Base-by-base conservation (phyloP, 2,797 vertebrate species). In the Halcyon chelicuti region DNA sequence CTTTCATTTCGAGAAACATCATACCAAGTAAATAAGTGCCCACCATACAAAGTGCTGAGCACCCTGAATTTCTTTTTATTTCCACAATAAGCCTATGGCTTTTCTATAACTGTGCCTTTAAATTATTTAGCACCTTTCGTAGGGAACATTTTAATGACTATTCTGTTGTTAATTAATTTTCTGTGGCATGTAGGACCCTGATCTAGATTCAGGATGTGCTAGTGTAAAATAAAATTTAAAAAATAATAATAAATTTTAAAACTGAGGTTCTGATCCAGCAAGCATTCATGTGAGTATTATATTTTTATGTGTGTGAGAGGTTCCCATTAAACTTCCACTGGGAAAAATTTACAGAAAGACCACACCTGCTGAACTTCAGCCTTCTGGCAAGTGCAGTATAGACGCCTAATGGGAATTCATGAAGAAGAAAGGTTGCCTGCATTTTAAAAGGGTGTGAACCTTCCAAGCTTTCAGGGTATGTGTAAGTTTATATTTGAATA, bases 341-440 rank as follows among this genome's bases (percentile, higher is more conserved):
- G 62, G 86, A 76, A 86, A 86, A 86, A 86, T 40, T 75, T 83
- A 54, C 72, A 95, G 81, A 88, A 87, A 93, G 95, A 85, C 96
- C 96, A 95, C 88, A 92, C 89, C 91, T 95, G 83, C 82, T 85
- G 77, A 95, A 68, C 73, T 85, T 92, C 73, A 92, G 74, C 82
- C 29, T 88, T 93, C 88, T 95, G 93, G 90, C 90, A 96, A 87
- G 70, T 44, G 71, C 63, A 17, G 9, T 44, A 4, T 7, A 70
- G 84, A 78, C 31, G 80, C 79, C 90, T 44, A 76, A 47, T 67
- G 86, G 76, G 87, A 75, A 92, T 88, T 92, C 12, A 40, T 4
- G 13, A 33, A 49, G 57, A 91, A 93, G 61, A 95, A 74, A 78
- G 14, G 75, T 88, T 93, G 88, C 71, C 61, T 92, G 88, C 71